Evolutionary conservation across 2,113 vertebrate species (phyloP).

Genomic region (Sturnus vulgaris): DNA sequence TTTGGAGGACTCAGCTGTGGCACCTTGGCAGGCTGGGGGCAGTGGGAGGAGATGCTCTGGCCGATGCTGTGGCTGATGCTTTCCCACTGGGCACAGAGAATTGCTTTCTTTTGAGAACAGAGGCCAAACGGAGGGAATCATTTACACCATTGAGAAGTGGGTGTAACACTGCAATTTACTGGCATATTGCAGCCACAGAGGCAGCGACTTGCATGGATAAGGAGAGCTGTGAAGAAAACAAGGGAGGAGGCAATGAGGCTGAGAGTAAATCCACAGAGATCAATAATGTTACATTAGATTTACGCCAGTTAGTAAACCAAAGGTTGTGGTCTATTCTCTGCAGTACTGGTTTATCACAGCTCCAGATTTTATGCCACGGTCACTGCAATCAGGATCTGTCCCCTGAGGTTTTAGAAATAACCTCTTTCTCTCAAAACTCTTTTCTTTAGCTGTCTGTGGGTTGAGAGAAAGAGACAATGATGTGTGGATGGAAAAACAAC

Average conservation of each 20-base stretch:
- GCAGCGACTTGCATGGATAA: not conserved
- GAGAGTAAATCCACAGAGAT: slow-evolving; percentile 37
- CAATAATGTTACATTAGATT: not conserved
- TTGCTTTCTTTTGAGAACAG: not conserved
- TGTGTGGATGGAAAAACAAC: slow-evolving; percentile 16
- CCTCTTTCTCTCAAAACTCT: not conserved
- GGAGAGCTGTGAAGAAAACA: not conserved
- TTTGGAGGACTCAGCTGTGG: not conserved
- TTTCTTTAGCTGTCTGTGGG: not conserved
- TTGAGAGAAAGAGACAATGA: not conserved
- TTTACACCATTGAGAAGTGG: not conserved
- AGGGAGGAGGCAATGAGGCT: not conserved
- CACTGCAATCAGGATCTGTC: not conserved
- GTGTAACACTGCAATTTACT: slow-evolving; percentile 12
- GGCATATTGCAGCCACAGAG: not conserved
- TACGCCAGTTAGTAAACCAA: slow-evolving; percentile 10
- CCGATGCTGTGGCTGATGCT: not conserved
- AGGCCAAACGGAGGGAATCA: not conserved
- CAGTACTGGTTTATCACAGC: not conserved
- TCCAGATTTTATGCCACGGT: not conserved
- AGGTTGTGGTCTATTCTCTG: not conserved
- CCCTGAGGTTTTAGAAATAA: not conserved
- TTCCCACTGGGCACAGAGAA: not conserved
- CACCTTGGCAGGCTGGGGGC: not conserved
- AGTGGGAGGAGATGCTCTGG: not conserved